phyloP scores from a whole-genome alignment of 64 coral and sea anemone genomes.

The Platygyra sinensis region DNA sequence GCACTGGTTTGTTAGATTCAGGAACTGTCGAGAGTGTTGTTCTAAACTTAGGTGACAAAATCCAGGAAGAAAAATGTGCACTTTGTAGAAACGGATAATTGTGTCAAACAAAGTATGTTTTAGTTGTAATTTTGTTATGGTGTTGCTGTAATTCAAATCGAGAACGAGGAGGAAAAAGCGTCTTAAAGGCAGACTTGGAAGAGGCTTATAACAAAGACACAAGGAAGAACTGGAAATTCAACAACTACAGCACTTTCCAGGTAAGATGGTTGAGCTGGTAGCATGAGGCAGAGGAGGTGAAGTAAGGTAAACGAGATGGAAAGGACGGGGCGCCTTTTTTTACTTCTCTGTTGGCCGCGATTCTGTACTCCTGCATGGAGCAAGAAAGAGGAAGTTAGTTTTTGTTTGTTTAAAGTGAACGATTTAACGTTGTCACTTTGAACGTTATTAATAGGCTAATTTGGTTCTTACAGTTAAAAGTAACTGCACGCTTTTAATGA shows the following conservation, averaged over 20 bases:
- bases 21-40: too few relatives aligned
- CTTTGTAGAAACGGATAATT: too few relatives aligned
- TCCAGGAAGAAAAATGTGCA: too few relatives aligned
- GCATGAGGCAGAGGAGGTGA: not conserved
- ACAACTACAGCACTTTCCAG: constrained; percentile 96
- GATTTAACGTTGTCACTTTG: too few relatives aligned
- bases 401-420: too few relatives aligned
- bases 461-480: too few relatives aligned
- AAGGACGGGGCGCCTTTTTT: too few relatives aligned
- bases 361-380: not conserved
- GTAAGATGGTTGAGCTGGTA: constrained; percentile 17
- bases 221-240: constrained; percentile 99
- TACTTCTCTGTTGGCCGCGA: too few relatives aligned
- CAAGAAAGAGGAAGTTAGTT: not conserved
- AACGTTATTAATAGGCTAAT: too few relatives aligned
- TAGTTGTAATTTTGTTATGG: not conserved
- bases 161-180: constrained; percentile 90
- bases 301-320: not conserved
- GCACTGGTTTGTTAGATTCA: too few relatives aligned
- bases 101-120: not conserved
- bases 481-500: too few relatives aligned
- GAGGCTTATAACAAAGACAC: constrained; percentile 91
- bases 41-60: too few relatives aligned
- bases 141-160: constrained; percentile 65
- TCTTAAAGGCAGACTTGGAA: constrained; percentile 86